Evolutionary conservation across 2,797 vertebrate genomes (phyloP), one percentile per base, ranked within the genome.

Genomic region (Mustela erminea): DNA sequence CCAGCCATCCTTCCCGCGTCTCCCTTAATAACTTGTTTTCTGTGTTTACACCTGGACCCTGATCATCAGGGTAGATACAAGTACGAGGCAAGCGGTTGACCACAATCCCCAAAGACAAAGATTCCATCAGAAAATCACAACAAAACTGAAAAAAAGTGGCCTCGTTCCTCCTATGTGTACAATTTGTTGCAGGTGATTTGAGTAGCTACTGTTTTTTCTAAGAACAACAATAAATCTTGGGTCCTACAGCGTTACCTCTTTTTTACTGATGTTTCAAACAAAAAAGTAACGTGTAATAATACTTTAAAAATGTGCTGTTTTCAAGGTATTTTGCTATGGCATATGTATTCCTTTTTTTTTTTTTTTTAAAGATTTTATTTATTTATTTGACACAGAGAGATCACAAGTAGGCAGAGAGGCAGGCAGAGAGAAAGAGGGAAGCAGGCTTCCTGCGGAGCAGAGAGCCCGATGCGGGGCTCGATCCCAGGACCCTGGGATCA

Each of bases 191-290:
- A 83, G 41, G 29, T 21, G 32, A 3, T 35, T 54, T 41, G 6
- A 43, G 46, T 43, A 58, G 2, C 27, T 29, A 11, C 58, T n/a
- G 38, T 14, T 62, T 27, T 56, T 43, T 25, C 49, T 23, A 54
- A 85, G 14, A 74, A 93, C 13, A 56, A 41, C 43, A 41, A 52
- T 54, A 54, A 17, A 32, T n/a, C 58, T 41, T 56, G 17, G 14
- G 25, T 92, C 14, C 68, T 64, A 38, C 35, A 20, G 10, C 14
- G n/a, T 78, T 85, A 54, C n/a, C 23, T 38, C 90, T 35, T 58
- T 58, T 46, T 74, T 54, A 80, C 52, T 52, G 25, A 70, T 72
- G 17, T 60, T 93, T 75, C 74, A 87, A 60, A 72, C n/a, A 92
- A 58, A 94, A 72, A 18, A 15, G 58, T 9, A 43, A 66, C 6